Evolutionary conservation across 2,888 invertebrate species (phyloP), one percentile per base, ranked within the genome.

Genomic region (Luperina nickerlii): DNA sequence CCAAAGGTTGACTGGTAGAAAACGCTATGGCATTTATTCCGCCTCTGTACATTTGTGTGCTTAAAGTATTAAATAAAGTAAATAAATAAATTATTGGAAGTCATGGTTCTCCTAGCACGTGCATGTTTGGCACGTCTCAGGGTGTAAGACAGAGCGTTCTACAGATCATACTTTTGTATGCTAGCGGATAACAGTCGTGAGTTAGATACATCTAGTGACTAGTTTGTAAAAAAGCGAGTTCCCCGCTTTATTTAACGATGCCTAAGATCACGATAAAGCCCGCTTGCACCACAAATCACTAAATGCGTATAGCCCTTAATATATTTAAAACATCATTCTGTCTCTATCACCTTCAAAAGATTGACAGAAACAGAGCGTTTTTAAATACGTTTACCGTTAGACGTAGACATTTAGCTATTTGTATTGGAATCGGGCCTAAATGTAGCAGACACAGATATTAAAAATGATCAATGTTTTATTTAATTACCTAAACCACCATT

Each of bases 401-500:
- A n/a, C 32, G 54, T 32, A 27, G 7, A 5, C 13, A 8, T 51
- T 8, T 24, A 20, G 6, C 24, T 11, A 24, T 54, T 38, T 70
- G 6, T n/a, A 54, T 38, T 18, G 18, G 38, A 57, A n/a, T 38
- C 38, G 24, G 18, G 18, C 57, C 38, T 38, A 7, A 38, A 60
- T 38, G 18, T 54, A 38, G 54, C 15, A 32, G 24, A 54, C 51
- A 18, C 24, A 24, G 32, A 24, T 15, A 51, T 62, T 54, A 27
- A 54, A 62, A 38, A 18, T 5, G 48, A 71, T 24, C 27, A 57
- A 38, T 63, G 5, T 38, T 80, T 48, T 72, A 60, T 74, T 84
- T 54, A 65, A 76, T 79, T 60, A 79, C 62, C 24, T 32, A 42
- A 67, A 76, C 15, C 51, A 63, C 54, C 54, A 74, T 76, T 87